Conservation (phyloP, 2,113 vertebrate species). For the Hyperopisus bebe region DNA sequence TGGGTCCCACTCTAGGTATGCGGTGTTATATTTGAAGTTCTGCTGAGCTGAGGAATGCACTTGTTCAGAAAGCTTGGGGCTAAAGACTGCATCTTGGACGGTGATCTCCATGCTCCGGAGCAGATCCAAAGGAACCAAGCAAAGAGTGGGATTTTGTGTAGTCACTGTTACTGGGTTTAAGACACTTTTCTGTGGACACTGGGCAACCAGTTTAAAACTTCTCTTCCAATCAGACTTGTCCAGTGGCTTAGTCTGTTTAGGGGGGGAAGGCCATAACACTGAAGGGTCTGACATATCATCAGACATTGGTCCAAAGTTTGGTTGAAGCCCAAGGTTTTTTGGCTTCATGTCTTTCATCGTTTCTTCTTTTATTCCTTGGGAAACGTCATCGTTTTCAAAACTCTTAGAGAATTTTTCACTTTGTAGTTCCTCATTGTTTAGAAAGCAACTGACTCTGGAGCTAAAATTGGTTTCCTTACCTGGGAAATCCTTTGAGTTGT, state of each 20-base stretch:
- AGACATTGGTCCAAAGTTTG: not conserved
- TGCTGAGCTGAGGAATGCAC: conserved; percentile 18
- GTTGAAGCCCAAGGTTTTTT: not conserved
- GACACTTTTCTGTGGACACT: not conserved
- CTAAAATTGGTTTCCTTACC: conserved; percentile 10
- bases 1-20: conserved; percentile 55
- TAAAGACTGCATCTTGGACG: conserved; percentile 48
- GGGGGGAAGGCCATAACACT: not conserved
- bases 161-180: not conserved
- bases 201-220: not conserved
- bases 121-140: conserved; percentile 30
- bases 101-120: conserved; percentile 34
- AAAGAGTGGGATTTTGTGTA: not conserved
- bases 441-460: conserved; percentile 11
- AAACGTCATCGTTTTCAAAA: not conserved
- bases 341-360: not conserved
- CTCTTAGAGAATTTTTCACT: not conserved
- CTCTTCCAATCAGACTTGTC: conserved; percentile 1
- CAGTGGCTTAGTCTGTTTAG: conserved; percentile 18
- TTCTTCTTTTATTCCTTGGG: not conserved
- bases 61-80: conserved; percentile 45
- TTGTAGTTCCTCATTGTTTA: conserved; percentile 10
- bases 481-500: not conserved
- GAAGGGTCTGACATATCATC: not conserved
- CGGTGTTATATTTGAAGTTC: conserved; percentile 23